phyloP scores from a whole-genome alignment of 1,140 invertebrate species.

The Apocrypta bakeri region DNA sequence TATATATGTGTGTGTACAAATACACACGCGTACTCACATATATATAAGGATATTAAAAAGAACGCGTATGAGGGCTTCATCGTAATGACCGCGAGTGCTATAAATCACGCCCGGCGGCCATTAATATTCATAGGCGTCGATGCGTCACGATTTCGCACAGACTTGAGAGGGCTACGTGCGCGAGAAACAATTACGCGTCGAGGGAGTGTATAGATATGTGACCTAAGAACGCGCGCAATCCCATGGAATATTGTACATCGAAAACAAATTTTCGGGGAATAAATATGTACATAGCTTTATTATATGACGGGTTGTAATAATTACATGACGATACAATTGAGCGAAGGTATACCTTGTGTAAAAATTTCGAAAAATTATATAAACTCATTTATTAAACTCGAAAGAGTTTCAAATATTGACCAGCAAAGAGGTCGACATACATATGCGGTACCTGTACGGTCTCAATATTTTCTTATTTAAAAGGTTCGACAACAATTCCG shows the following conservation, averaged over 20 bases:
- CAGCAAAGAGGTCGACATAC: background rate
- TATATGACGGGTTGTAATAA: no score
- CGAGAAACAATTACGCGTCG: constrained; percentile 54
- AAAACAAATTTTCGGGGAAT: no score
- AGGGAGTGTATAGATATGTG: background rate
- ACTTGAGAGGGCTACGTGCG: constrained; percentile 19
- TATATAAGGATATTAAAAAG: constrained; percentile 13
- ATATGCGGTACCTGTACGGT: background rate
- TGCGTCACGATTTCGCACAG: constrained; percentile 54
- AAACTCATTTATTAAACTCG: background rate
- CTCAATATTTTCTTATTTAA: constrained; percentile 24
- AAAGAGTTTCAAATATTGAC: constrained; percentile 31
- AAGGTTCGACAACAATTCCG: background rate
- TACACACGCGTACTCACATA: background rate
- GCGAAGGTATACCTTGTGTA: no score
- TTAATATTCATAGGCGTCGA: constrained; percentile 63
- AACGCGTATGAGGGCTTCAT: constrained; percentile 53
- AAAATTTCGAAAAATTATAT: background rate
- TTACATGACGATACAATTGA: no score
- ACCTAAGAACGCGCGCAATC: no score
- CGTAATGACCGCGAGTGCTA: constrained; percentile 57
- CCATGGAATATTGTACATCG: no score
- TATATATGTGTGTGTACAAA: background rate
- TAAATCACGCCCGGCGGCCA: constrained; percentile 57
- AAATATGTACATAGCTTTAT: no score